Percentiles rank a stretch among this genome's conserved stretches.
Conservation (phyloP, 2,888 invertebrate species). For the Andrena camellia region DNA sequence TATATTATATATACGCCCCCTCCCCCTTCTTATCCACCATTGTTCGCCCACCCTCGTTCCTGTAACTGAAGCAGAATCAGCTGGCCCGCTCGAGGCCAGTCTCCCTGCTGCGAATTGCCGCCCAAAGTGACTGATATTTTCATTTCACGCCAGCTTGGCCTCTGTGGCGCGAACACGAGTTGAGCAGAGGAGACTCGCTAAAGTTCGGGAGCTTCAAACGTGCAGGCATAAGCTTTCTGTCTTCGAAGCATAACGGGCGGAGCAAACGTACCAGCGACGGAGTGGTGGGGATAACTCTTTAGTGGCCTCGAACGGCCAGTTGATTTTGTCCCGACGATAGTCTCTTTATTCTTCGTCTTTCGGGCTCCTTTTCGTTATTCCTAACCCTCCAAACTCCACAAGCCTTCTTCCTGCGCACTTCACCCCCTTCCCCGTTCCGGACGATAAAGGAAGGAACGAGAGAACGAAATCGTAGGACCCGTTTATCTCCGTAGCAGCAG, state of each 20-base stretch:
- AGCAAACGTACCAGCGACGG: background rate
- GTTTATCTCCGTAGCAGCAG: slow-evolving; percentile 61
- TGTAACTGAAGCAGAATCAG: background rate
- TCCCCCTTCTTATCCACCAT: slow-evolving; percentile 23
- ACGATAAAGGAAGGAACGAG: slow-evolving; percentile 1
- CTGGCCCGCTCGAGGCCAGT: background rate
- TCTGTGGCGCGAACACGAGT: background rate
- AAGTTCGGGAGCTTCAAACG: too few relatives aligned
- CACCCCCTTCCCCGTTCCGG: slow-evolving; percentile 9
- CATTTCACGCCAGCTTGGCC: background rate
- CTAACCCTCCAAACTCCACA: background rate
- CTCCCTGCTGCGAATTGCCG: too few relatives aligned
- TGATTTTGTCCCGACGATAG: background rate
- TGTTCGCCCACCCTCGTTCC: background rate
- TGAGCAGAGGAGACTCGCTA: background rate
- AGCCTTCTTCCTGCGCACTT: slow-evolving; percentile 2
- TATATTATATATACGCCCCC: slow-evolving; percentile 49
- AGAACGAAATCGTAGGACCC: slow-evolving; percentile 56
- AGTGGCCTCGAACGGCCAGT: background rate
- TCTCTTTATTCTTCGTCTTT: slow-evolving; percentile 20
- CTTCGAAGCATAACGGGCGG: too few relatives aligned
- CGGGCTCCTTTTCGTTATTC: slow-evolving; percentile 19
- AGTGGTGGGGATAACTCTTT: background rate
- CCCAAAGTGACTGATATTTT: background rate
- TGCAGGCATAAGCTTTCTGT: too few relatives aligned